Percentiles rank a stretch among this genome's conserved stretches.
Evolutionary conservation across 2,797 vertebrate genomes (phyloP).

Genomic region (Notoglanidium macrostoma): DNA sequence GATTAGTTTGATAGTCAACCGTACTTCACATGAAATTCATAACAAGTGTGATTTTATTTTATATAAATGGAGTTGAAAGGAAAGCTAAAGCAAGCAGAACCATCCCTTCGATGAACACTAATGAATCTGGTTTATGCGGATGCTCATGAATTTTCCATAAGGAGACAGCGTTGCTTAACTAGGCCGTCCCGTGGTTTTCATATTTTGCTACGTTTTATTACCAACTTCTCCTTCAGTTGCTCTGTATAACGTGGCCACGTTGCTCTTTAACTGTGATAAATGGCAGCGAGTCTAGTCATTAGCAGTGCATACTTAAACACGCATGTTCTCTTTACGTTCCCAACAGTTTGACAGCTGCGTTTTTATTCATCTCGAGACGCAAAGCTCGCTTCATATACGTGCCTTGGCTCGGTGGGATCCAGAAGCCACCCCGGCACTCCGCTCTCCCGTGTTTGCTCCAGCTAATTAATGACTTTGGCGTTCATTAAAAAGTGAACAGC

Average conservation of each 20-base stretch:
- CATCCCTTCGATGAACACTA: background rate
- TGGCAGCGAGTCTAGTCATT: constrained; percentile 41
- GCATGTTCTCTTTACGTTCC: constrained; percentile 40
- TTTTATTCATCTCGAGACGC: constrained; percentile 63
- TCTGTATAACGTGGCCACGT: background rate
- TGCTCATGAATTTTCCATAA: background rate
- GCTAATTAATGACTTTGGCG: constrained; percentile 65
- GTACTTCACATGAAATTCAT: background rate
- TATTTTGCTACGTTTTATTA: background rate
- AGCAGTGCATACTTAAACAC: constrained; percentile 33
- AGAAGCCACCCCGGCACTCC: constrained; percentile 14
- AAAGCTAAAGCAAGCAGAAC: background rate
- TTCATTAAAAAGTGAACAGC: constrained; percentile 67
- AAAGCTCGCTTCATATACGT: constrained; percentile 30
- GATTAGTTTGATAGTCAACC: background rate
- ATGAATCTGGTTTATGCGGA: background rate
- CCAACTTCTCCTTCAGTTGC: background rate
- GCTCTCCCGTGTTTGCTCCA: constrained; percentile 46
- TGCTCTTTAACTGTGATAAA: constrained; percentile 27
- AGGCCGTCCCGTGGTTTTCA: background rate
- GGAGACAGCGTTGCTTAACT: background rate
- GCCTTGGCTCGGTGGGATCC: constrained; percentile 38
- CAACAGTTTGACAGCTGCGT: constrained; percentile 27
- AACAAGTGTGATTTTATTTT: background rate
- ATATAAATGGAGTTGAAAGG: background rate